Base-by-base conservation (phyloP, 1,140 invertebrate species). In the Heliconius melpomene region DNA sequence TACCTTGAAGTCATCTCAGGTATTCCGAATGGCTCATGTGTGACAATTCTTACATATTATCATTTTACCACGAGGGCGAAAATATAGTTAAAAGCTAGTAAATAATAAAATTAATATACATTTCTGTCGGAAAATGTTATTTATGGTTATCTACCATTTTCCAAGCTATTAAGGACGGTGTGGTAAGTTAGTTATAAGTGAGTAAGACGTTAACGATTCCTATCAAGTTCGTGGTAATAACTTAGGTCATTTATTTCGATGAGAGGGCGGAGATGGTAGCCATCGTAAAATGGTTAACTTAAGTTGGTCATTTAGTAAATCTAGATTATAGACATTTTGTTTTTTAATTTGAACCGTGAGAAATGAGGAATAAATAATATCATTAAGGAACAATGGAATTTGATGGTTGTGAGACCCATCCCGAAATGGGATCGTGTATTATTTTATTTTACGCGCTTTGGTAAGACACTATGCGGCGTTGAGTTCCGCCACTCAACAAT, bases 211-310 rank as follows among this genome's bases (percentile, higher is more conserved):
- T 79, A 79, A 75, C 60, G 78, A 71, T 79, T 79, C 20, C 78
- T 74, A 79, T 75, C 78, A 79, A 79, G 78, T 74, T 71, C 20
- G 78, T 74, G 73, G 60, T 66, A 79, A 79, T 79, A 79, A 71
- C 78, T 60, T 73, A 60, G 72, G 57, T 66, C 78, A 79, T 75
- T 79, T 75, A 75, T 52, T 74, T 50, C 78, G 73, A 71, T 26
- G 75, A 36, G 75, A 75, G 40, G 73, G 54, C 57, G 18, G 72
- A 70, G 73, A 71, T 79, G 57, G 74, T 79, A 73, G 32, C 73
- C 18, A 36, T 29, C 73, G 29, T 70, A 75, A 79, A 79, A 66
- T 77, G 52, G 75, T 77, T 13, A 9, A 29, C 0, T 13, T 66
- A 66, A 66, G 11, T 66, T 66, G 11, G 11, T 5, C 11, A 3